Evolutionary conservation across 1,140 invertebrate genomes (phyloP).

Genomic region (roundworm (Caenorhabditis elegans)): DNA sequence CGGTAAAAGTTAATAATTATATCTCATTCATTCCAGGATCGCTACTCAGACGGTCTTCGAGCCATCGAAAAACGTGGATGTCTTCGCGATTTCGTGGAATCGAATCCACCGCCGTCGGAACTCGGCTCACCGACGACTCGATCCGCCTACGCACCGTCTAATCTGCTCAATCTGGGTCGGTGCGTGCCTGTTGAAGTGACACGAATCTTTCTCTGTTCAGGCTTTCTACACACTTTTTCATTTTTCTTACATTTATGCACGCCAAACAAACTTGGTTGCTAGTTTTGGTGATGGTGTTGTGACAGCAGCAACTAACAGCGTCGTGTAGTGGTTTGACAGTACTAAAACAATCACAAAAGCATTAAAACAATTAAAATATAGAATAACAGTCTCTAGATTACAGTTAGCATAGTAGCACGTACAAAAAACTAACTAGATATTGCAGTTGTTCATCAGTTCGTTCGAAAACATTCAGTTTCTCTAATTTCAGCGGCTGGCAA

Average conservation of each 20-base stretch:
- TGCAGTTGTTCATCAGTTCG: too few relatives aligned
- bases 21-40: slow-evolving; percentile 57
- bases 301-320: too few relatives aligned
- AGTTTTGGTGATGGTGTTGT: too few relatives aligned
- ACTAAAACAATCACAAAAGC: too few relatives aligned
- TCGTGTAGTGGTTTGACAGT: too few relatives aligned
- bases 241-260: background rate
- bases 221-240: background rate
- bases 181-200: slow-evolving; percentile 44
- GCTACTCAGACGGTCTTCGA: slow-evolving; percentile 54
- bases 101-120: slow-evolving; percentile 51
- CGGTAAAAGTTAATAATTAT: too few relatives aligned
- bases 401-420: too few relatives aligned
- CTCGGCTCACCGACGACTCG: slow-evolving; percentile 49
- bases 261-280: background rate
- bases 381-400: too few relatives aligned
- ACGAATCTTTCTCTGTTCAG: background rate
- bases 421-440: too few relatives aligned
- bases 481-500: slow-evolving; percentile 41
- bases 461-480: too few relatives aligned
- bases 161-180: slow-evolving; percentile 61
- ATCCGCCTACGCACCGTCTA: slow-evolving; percentile 55
- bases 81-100: slow-evolving; percentile 60
- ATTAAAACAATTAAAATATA: too few relatives aligned
- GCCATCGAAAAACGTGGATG: slow-evolving; percentile 52